Conservation (phyloP, 2,797 vertebrate species). For the Enteromius fasciolatus region DNA sequence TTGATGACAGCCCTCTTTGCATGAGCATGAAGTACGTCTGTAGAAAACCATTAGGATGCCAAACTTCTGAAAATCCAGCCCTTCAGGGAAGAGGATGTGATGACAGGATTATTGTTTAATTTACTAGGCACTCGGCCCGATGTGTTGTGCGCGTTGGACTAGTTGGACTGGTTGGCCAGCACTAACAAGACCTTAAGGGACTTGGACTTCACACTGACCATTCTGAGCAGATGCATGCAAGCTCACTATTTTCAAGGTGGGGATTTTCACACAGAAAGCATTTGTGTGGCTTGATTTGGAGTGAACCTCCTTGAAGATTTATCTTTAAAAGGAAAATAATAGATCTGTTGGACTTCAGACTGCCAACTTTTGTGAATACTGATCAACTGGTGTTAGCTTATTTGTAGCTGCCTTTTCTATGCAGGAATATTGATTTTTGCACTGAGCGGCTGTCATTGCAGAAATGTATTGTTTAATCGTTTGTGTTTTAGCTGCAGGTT, state of each 20-base stretch:
- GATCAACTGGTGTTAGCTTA: neutral
- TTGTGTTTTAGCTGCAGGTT: neutral
- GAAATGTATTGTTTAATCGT: neutral
- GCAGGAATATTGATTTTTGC: neutral
- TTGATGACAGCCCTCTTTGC: conserved; percentile 51
- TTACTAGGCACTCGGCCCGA: conserved; percentile 20
- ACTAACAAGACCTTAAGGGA: conserved; percentile 39
- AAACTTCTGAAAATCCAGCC: conserved; percentile 24
- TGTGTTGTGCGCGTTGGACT: neutral
- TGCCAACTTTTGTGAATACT: neutral
- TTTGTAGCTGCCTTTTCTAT: neutral
- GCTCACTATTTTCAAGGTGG: conserved; percentile 28
- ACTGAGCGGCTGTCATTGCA: neutral
- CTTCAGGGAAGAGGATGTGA: conserved; percentile 43
- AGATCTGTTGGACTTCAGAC: conserved; percentile 8
- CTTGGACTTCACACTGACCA: neutral
- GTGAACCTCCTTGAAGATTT: neutral
- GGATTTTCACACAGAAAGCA: conserved; percentile 41
- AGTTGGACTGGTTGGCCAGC: neutral
- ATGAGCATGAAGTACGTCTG: conserved; percentile 55
- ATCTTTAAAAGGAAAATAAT: neutral
- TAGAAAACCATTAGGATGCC: conserved; percentile 42
- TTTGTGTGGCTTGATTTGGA: neutral
- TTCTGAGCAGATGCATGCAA: neutral
- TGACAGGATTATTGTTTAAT: conserved; percentile 31